phyloP scores from a whole-genome alignment of 2,797 vertebrate genomes.

The Spheniscus humboldti region DNA sequence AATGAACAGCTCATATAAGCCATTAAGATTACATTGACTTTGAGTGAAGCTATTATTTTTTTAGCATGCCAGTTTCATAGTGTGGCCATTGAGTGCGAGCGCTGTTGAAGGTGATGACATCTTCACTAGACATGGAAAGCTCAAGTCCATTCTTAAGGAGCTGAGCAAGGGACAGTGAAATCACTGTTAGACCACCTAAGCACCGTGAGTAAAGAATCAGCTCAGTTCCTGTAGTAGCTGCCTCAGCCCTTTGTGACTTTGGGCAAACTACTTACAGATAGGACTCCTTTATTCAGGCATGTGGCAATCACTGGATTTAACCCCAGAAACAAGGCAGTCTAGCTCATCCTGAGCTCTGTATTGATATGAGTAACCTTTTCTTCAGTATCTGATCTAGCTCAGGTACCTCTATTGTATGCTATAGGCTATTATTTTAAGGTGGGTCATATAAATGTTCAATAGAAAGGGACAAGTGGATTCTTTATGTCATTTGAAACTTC shows the following conservation, averaged over 20 bases:
- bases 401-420: background rate
- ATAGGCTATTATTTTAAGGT: background rate
- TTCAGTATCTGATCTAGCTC: background rate
- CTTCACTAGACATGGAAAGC: background rate
- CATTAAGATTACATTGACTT: background rate
- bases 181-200: background rate
- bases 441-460: background rate
- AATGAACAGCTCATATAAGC: background rate
- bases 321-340: background rate
- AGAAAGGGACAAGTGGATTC: background rate
- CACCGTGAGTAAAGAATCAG: background rate
- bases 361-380: background rate
- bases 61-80: background rate
- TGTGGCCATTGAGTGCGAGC: accelerated
- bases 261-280: background rate
- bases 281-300: background rate
- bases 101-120: background rate
- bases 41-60: background rate
- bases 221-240: background rate
- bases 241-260: background rate
- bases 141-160: background rate
- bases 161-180: background rate
- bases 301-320: background rate
- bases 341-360: background rate
- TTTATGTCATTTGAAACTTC: background rate